Percentiles rank a stretch among this genome's conserved stretches.
phyloP scores from a whole-genome alignment of 2,888 invertebrate species.

The Cephus rjabovi region DNA sequence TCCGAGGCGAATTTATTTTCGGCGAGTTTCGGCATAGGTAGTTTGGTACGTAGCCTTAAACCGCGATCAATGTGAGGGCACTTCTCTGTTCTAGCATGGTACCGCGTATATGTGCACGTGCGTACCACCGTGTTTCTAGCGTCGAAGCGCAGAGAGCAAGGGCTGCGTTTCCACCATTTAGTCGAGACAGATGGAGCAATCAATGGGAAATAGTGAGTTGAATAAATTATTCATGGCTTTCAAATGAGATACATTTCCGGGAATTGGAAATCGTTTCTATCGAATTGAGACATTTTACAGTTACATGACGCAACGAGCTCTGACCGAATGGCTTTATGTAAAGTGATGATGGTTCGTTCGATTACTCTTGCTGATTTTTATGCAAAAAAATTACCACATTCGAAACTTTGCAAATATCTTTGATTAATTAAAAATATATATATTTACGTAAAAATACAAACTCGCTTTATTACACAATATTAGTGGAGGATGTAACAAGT shows the following conservation, averaged over 20 bases:
- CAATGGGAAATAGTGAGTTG: constrained; percentile 39
- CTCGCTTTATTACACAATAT: neutral
- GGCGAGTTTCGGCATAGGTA: neutral
- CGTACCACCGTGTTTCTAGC: neutral
- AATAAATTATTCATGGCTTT: constrained; percentile 43
- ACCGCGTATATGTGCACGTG: neutral
- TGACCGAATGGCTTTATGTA: neutral
- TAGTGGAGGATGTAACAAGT: neutral
- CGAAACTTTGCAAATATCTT: neutral
- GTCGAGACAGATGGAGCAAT: constrained; percentile 38
- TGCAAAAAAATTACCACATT: neutral
- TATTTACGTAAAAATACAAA: neutral
- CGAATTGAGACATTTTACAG: constrained; percentile 33
- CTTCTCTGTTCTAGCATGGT: neutral
- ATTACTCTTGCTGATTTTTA: neutral
- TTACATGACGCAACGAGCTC: neutral
- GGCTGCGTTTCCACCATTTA: constrained; percentile 20
- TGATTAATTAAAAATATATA: neutral
- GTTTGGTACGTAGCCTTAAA: neutral
- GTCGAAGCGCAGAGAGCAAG: neutral
- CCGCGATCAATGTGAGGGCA: neutral
- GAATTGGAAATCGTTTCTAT: constrained; percentile 39
- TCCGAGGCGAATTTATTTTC: neutral
- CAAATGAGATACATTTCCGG: constrained; percentile 34
- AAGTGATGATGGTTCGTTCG: neutral